Conservation (phyloP, 2,888 invertebrate species). For the Unio pictorum region DNA sequence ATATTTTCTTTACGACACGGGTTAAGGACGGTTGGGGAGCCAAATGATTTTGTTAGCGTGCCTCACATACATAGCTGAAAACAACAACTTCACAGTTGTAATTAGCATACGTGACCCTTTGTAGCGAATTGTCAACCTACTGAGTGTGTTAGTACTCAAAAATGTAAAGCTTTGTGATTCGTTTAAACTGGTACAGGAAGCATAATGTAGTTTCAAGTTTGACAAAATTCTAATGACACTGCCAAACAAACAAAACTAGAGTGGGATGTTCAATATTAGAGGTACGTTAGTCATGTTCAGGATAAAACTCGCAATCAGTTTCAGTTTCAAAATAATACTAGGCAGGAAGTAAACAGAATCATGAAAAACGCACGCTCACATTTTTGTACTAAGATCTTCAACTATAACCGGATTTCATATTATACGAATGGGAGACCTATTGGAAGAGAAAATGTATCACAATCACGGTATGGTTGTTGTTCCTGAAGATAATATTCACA, state of each 20-base stretch:
- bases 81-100: slow-evolving; percentile 15
- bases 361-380: neutral
- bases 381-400: slow-evolving; percentile 1
- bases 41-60: slow-evolving; percentile 38
- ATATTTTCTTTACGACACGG: no score
- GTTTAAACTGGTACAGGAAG: neutral
- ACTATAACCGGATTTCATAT: slow-evolving; percentile 16
- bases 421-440: slow-evolving; percentile 24
- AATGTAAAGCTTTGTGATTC: no score
- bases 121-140: slow-evolving; percentile 3
- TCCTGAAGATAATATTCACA: slow-evolving; percentile 18
- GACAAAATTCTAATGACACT: neutral
- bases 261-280: slow-evolving; percentile 30
- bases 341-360: slow-evolving; percentile 6
- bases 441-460: slow-evolving; percentile 3
- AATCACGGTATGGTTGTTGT: neutral
- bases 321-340: slow-evolving; percentile 9
- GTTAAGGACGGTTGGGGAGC: slow-evolving; percentile 26
- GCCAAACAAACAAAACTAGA: slow-evolving; percentile 9
- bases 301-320: slow-evolving; percentile 16
- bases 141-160: no score
- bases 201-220: neutral
- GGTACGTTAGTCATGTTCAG: slow-evolving; percentile 17
- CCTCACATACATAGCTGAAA: slow-evolving; percentile 24
- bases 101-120: slow-evolving; percentile 3